Conservation (phyloP, 2,888 invertebrate genomes). For the Spilarctia lutea region DNA sequence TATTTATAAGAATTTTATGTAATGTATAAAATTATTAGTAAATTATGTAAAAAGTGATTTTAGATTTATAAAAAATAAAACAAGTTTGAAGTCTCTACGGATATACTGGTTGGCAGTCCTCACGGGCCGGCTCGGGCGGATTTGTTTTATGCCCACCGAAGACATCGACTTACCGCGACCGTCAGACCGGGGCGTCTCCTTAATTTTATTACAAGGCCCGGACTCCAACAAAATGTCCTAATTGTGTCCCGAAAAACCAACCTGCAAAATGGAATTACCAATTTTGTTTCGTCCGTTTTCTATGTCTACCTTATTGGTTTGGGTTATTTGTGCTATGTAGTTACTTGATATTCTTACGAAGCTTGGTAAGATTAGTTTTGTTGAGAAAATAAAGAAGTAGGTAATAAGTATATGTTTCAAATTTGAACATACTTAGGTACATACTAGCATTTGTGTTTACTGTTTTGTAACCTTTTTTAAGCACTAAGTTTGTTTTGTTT, state of each 20-base stretch:
- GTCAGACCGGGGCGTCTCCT: conserved; percentile 78
- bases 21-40: too few relatives aligned
- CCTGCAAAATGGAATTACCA: conserved; percentile 75
- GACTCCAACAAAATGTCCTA: conserved; percentile 79
- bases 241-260: conserved; percentile 83
- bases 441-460: neutral
- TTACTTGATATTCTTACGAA: conserved; percentile 23
- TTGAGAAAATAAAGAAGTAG: neutral
- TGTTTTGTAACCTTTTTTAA: neutral
- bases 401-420: neutral
- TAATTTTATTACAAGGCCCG: conserved; percentile 85
- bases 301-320: conserved; percentile 35
- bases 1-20: too few relatives aligned
- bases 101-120: conserved; percentile 48
- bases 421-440: neutral
- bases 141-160: conserved; percentile 84
- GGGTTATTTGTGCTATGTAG: conserved; percentile 25
- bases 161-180: conserved; percentile 81
- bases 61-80: conserved; percentile 22
- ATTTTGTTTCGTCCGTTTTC: conserved; percentile 62
- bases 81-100: conserved; percentile 57
- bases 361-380: conserved; percentile 18
- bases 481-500: neutral
- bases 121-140: conserved; percentile 72
- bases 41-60: neutral